A percentile compares a stretch with the other conserved stretches of the same genome.
Conservation (phyloP, 2,113 vertebrate genomes). For the Gymnorhina tibicen region DNA sequence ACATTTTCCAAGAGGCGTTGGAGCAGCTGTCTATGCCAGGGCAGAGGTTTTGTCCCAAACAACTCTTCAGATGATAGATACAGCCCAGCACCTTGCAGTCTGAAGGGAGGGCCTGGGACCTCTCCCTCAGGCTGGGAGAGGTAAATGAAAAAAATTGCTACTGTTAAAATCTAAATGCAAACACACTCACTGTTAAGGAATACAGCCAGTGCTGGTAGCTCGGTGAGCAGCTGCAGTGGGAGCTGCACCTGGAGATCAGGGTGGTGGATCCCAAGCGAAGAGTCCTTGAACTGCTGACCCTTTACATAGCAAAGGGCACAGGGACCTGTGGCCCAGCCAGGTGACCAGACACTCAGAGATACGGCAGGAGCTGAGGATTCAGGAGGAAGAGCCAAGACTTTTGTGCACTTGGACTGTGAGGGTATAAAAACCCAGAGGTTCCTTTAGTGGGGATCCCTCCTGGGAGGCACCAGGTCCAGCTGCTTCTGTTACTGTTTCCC, state of each 20-base stretch:
- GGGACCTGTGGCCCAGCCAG: background rate
- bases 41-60: background rate
- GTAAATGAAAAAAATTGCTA: background rate
- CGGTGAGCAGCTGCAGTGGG: background rate
- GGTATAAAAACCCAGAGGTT: background rate
- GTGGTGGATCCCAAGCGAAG: background rate
- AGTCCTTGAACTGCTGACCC: background rate
- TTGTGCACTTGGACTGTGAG: too few species aligned
- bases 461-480: background rate
- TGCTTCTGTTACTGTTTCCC: background rate
- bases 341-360: too few species aligned
- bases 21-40: background rate
- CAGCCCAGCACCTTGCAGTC: background rate
- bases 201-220: background rate
- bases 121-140: background rate
- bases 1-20: background rate
- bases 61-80: background rate
- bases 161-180: background rate
- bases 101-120: background rate
- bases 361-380: accelerated
- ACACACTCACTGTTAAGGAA: too few species aligned
- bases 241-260: too few species aligned
- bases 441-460: background rate
- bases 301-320: background rate
- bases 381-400: background rate